Evolutionary conservation across 2,888 invertebrate species (phyloP).

Genomic region (Polylopha cassiicola): DNA sequence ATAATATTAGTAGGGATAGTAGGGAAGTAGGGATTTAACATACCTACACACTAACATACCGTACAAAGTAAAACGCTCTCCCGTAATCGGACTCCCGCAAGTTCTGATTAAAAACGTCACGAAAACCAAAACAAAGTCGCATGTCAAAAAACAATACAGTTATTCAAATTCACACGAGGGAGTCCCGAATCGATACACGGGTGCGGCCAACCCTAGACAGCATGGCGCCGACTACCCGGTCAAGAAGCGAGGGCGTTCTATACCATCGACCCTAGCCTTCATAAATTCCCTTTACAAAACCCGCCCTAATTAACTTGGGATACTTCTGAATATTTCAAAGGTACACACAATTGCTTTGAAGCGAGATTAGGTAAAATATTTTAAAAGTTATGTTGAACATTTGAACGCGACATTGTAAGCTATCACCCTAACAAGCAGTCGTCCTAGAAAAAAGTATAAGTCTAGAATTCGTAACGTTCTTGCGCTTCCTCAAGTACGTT

Average conservation of each 20-base stretch:
- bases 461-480: no score
- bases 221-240: conserved; percentile 58
- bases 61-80: no score
- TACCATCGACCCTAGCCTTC: conserved; percentile 41
- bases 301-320: conserved; percentile 58
- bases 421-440: no score
- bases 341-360: conserved; percentile 38
- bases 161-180: conserved; percentile 30
- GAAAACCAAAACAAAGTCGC: conserved; percentile 28
- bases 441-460: no score
- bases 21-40: no score
- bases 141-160: conserved; percentile 28
- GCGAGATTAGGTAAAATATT: conserved; percentile 41
- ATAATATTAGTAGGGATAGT: no score
- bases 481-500: no score
- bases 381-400: conserved; percentile 33
- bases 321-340: conserved; percentile 57
- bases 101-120: conserved; percentile 21
- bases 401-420: conserved; percentile 5
- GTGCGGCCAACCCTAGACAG: conserved; percentile 56
- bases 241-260: conserved; percentile 53
- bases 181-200: conserved; percentile 43
- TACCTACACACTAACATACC: no score
- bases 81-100: no score
- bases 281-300: conserved; percentile 55